Conservation (phyloP, 2,888 invertebrate genomes). For the Lepidochitona cinerea region DNA sequence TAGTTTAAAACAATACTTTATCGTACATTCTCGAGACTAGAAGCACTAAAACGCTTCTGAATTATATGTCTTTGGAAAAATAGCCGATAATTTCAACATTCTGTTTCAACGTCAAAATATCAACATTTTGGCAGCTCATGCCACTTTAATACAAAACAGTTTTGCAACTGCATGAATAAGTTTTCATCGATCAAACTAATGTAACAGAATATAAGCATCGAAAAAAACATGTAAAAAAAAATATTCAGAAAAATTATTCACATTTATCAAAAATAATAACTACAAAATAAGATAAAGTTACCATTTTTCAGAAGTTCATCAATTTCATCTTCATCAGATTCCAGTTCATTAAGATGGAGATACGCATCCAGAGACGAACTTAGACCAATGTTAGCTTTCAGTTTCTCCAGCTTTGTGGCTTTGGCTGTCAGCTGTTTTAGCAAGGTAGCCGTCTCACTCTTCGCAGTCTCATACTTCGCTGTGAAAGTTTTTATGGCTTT, state of each 20-base stretch:
- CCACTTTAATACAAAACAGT: too few relatives aligned
- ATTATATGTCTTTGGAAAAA: too few relatives aligned
- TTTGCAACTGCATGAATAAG: too few relatives aligned
- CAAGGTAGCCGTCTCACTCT: slow-evolving; percentile 56
- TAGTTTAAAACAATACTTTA: too few relatives aligned
- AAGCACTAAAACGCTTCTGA: too few relatives aligned
- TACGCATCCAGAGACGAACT: slow-evolving; percentile 67
- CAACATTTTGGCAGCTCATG: too few relatives aligned
- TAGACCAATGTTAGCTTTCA: slow-evolving; percentile 63
- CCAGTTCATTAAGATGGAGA: slow-evolving; percentile 66
- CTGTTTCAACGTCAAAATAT: too few relatives aligned
- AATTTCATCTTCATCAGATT: slow-evolving; percentile 62
- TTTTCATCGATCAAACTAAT: neutral
- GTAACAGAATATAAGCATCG: too few relatives aligned
- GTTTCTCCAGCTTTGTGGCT: slow-evolving; percentile 65
- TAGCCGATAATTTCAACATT: too few relatives aligned
- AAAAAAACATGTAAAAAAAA: neutral
- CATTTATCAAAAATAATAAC: neutral
- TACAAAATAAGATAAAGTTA: slow-evolving; percentile 21
- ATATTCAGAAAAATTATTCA: neutral
- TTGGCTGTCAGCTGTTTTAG: slow-evolving; percentile 59
- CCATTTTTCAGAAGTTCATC: slow-evolving; percentile 66
- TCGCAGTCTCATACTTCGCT: slow-evolving; percentile 61
- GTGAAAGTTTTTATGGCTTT: slow-evolving; percentile 64
- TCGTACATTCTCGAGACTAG: too few relatives aligned